Conservation (phyloP, 2,888 invertebrate genomes). For the Thymelicus lineola region DNA sequence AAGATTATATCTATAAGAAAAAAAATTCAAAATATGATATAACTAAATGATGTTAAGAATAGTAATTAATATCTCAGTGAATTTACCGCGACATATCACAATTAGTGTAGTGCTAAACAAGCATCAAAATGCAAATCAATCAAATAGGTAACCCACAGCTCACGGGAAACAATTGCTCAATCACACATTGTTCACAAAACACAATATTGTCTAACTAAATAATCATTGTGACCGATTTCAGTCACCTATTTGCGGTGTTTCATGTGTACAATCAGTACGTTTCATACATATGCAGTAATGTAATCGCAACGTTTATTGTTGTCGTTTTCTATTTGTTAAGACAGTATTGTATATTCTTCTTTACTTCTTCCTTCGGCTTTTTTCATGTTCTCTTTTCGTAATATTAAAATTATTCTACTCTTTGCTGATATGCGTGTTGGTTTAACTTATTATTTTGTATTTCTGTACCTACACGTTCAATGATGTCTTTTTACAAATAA, state of each 20-base stretch:
- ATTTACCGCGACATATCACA: constrained; percentile 2
- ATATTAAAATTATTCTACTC: too few relatives aligned
- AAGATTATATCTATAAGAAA: neutral
- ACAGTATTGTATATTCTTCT: too few relatives aligned
- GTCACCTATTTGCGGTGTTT: constrained; percentile 42
- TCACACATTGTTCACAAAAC: constrained; percentile 40
- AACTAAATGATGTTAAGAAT: constrained; percentile 2
- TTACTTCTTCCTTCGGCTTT: too few relatives aligned
- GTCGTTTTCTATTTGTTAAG: too few relatives aligned
- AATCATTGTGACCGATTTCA: constrained; percentile 46
- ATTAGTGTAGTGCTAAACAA: constrained; percentile 16
- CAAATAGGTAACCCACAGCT: constrained; percentile 30
- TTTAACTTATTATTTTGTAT: too few relatives aligned
- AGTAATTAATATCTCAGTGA: neutral
- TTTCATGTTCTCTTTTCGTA: too few relatives aligned
- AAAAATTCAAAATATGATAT: neutral
- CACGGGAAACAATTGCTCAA: constrained; percentile 45
- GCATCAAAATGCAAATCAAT: constrained; percentile 35
- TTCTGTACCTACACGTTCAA: too few relatives aligned
- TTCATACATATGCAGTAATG: constrained; percentile 32
- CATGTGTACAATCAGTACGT: constrained; percentile 36
- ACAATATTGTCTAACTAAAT: constrained; percentile 43
- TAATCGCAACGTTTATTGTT: constrained; percentile 39
- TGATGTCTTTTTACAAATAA: too few relatives aligned
- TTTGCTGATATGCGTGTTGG: too few relatives aligned